Evolutionary conservation across 2,113 vertebrate species (phyloP), one percentile per base, ranked within the genome.

Genomic region (Scomber japonicus): DNA sequence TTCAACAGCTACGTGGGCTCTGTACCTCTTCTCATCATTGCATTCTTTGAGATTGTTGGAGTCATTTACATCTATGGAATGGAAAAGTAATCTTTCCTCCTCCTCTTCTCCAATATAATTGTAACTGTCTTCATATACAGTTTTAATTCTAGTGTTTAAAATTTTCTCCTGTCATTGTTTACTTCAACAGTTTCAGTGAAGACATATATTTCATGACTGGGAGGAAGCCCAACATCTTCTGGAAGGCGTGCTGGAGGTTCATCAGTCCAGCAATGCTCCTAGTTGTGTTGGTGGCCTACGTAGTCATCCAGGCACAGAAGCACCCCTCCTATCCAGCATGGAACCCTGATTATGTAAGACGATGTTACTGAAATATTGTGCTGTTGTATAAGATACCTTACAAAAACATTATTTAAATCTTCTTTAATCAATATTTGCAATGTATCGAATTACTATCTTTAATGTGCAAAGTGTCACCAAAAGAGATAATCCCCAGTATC

Each of bases 141-240:
- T 21, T 46, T 12, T n/a, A 15, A 61, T 31, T 1, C 7, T 0
- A 15, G 24, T 3, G 7, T 30, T 53, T 49, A 6, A 46, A 5
- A 5, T 7, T 67, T 40, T 46, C n/a, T 82, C 51, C 64, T 1
- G 3, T 60, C 54, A 8, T 8, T 14, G 13, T 60, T 17, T 57
- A 11, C 30, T 50, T 17, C 5, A 5, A 57, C 90, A 99, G 97
- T 82, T 97, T 99, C 91, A 95, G 95, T 45, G 91, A 96, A 0
- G 96, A 98, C 24, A 90, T 98, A 48, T 76, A 93, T 48, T 93
- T 88, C 89, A 99, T 99, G 97, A 98, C 95, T 0, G 97, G 96
- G 27, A 90, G 80, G 53, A 90, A 80, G 65, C 96, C 95, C 0
- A 94, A 92, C 70, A 68, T 96, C 66, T 99, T 94, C 90, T 98